These are phyloP conservation scores for Cyphomyrus plagiostoma DNA, from an alignment of 2,113 vertebrate genomes.

Conservation along the genomic window DNA sequence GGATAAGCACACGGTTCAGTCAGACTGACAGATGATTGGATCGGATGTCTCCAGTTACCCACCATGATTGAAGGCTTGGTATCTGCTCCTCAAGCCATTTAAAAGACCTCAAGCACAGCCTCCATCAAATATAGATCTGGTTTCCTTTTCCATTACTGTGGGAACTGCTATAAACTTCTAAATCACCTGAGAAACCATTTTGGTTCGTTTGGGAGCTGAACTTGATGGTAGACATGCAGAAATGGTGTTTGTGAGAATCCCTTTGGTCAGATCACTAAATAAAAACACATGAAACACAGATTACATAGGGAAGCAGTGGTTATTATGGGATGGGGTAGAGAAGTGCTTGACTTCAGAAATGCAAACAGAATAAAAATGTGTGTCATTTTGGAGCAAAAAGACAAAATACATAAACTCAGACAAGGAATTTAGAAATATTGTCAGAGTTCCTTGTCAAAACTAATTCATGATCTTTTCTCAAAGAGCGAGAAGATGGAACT, in stretches of 20 bases:
- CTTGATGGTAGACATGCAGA: slow-evolving; percentile 14
- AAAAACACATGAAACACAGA: not conserved
- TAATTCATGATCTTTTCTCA: not conserved
- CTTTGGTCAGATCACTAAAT: not conserved
- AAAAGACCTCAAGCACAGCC: slow-evolving; percentile 18
- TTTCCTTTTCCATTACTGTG: slow-evolving; percentile 22
- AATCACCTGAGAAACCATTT: slow-evolving; percentile 10
- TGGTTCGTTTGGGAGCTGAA: slow-evolving; percentile 15
- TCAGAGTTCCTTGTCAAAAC: not conserved
- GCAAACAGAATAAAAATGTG: not conserved
- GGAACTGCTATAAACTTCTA: slow-evolving; percentile 6
- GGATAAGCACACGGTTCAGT: slow-evolving; percentile 11
- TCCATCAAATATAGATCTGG: slow-evolving; percentile 25
- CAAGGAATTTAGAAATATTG: not conserved
- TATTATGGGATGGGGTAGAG: not conserved
- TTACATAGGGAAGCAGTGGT: not conserved
- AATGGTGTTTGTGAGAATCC: not conserved
- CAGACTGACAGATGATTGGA: slow-evolving; percentile 23
- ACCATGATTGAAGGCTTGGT: slow-evolving; percentile 23
- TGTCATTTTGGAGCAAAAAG: not conserved
- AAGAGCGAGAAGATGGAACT: not conserved
- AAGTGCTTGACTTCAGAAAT: not conserved
- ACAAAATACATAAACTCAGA: not conserved
- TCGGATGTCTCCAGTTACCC: slow-evolving; percentile 17
- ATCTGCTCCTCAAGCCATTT: slow-evolving; percentile 24